These are phyloP conservation scores for Embidobia sp. DNA, from an alignment of 2,888 invertebrate species.

Conservation along the genomic window DNA sequence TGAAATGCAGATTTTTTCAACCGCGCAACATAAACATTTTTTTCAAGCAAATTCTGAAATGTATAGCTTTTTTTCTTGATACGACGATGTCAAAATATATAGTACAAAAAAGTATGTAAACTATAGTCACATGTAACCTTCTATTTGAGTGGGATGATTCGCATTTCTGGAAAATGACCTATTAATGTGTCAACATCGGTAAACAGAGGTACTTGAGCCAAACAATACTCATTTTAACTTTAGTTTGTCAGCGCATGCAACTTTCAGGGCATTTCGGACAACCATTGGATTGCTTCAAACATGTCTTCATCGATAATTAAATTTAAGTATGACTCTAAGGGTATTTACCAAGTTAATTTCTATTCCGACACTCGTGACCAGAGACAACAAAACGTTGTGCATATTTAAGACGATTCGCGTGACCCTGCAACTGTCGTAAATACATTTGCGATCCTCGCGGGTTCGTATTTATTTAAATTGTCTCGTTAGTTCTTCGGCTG, in stretches of 20 bases:
- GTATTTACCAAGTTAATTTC: slow-evolving; percentile 15
- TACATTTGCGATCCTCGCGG: slow-evolving; percentile 1
- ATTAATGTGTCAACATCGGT: slow-evolving; percentile 23
- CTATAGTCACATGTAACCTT: no score
- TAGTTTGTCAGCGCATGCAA: slow-evolving; percentile 1
- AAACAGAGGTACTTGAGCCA: slow-evolving; percentile 11
- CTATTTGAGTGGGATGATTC: background rate
- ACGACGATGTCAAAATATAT: no score
- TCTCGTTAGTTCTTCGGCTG: background rate
- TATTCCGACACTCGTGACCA: slow-evolving; percentile 2
- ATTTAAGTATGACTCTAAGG: slow-evolving; percentile 8
- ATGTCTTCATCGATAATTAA: slow-evolving; percentile 18
- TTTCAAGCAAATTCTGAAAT: no score
- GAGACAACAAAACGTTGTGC: slow-evolving; percentile 7
- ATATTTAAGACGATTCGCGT: no score
- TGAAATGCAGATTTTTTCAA: no score
- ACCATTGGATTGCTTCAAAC: slow-evolving; percentile 13
- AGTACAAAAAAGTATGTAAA: no score
- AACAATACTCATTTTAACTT: slow-evolving; percentile 23
- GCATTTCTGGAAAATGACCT: slow-evolving; percentile 2
- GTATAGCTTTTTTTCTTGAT: no score
- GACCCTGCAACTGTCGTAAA: background rate
- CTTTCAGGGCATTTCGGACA: background rate
- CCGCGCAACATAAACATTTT: no score
- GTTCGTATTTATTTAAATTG: background rate